Evolutionary conservation across 2,113 vertebrate genomes (phyloP).

Genomic region (Indicator maculatus): DNA sequence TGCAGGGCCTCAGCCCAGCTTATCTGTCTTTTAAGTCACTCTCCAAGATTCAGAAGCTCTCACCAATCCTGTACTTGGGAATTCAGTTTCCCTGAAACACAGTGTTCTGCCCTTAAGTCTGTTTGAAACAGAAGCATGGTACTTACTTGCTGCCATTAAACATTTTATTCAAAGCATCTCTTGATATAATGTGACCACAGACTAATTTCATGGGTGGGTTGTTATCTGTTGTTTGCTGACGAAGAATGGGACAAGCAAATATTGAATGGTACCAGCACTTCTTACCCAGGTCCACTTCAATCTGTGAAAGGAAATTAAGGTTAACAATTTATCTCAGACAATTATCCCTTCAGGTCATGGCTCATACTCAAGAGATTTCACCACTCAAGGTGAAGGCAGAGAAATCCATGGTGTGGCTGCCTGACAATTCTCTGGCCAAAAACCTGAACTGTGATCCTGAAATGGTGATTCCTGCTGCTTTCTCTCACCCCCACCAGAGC

Average conservation of each 20-base stretch:
- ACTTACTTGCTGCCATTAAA: constrained; percentile 92
- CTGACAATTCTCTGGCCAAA: not conserved
- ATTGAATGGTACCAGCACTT: constrained; percentile 90
- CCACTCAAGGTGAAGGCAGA: not conserved
- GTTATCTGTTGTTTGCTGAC: constrained; percentile 88
- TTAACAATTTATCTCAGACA: not conserved
- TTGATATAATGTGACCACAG: constrained; percentile 88
- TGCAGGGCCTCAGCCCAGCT: not conserved
- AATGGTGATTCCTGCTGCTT: not conserved
- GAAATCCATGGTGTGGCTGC: not conserved
- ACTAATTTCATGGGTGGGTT: constrained; percentile 89
- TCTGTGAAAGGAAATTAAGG: constrained; percentile 64
- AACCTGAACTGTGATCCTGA: not conserved
- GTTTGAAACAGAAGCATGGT: not conserved
- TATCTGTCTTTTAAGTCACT: not conserved
- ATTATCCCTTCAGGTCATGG: not conserved
- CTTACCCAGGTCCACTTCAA: constrained; percentile 88
- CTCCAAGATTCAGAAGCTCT: not conserved
- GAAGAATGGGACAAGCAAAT: constrained; percentile 88
- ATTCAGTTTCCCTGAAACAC: not conserved
- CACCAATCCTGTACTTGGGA: not conserved
- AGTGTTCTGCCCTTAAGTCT: not conserved
- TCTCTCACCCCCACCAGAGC: not conserved
- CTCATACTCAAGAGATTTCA: not conserved
- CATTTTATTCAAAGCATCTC: constrained; percentile 91